Conservation (phyloP, 2,113 vertebrate genomes). For the Microcebus ravelobensis region DNA sequence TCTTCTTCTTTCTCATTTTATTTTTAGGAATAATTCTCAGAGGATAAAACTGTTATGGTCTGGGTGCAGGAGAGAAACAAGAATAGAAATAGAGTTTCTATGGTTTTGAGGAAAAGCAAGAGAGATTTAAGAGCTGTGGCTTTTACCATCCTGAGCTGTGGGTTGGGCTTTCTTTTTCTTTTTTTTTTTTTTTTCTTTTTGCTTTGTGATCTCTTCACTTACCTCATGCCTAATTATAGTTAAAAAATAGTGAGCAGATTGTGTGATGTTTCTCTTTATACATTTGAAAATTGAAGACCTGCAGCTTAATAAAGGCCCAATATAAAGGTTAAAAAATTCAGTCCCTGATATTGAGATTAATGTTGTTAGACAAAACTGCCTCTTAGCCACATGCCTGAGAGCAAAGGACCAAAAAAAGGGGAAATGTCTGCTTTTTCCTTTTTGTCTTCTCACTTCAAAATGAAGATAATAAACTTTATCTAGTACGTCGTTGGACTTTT, state of each 20-base stretch:
- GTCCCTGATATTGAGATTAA: conserved; percentile 65
- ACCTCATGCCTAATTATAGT: conserved; percentile 45
- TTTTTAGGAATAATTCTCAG: conserved; percentile 70
- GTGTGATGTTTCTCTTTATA: not conserved
- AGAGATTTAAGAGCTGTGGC: not conserved
- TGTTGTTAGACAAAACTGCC: conserved; percentile 39
- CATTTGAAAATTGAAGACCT: conserved; percentile 41
- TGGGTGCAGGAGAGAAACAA: conserved; percentile 18
- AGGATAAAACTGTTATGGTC: conserved; percentile 52
- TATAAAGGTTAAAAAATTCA: conserved; percentile 47
- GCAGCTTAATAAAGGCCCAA: conserved; percentile 62
- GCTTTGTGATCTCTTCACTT: conserved; percentile 58
- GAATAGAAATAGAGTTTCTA: conserved; percentile 43
- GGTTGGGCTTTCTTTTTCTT: not conserved
- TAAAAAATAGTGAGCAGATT: not conserved
- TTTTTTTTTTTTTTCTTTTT: not conserved
- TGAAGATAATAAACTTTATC: not conserved
- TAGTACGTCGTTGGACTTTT: not conserved
- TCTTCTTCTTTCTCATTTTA: conserved; percentile 56
- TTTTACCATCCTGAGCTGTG: not conserved
- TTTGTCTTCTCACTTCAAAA: not conserved
- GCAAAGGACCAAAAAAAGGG: conserved; percentile 50
- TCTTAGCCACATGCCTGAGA: conserved; percentile 35
- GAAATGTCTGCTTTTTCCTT: conserved; percentile 40
- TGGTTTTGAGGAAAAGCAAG: conserved; percentile 46